Conservation (phyloP, 2,888 invertebrate species). For the Scaptomyza caliginosa region DNA sequence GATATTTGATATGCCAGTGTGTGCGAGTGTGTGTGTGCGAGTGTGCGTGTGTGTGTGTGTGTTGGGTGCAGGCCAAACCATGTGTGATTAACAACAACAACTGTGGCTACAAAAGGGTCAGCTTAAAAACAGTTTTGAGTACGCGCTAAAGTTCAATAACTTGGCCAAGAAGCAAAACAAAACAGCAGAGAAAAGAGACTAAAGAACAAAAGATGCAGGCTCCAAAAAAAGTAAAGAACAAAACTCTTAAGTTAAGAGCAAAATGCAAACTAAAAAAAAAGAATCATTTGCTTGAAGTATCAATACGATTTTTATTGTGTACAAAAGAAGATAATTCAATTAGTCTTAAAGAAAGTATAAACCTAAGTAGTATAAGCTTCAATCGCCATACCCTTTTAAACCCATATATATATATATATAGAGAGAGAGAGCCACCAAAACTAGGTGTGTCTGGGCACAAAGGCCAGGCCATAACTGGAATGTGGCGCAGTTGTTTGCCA, state of each 20-base stretch:
- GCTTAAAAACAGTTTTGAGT: neutral
- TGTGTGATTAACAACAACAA: slow-evolving; percentile 68
- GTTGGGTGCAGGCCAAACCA: slow-evolving; percentile 45
- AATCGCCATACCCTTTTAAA: neutral
- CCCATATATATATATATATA: neutral
- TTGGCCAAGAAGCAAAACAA: slow-evolving; percentile 27
- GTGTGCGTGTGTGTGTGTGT: slow-evolving; percentile 1
- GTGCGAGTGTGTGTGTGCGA: neutral
- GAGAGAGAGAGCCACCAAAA: slow-evolving; percentile 23
- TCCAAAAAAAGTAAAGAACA: neutral
- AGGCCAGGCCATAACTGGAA: slow-evolving; percentile 71
- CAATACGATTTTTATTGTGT: too few relatives aligned
- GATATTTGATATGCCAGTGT: slow-evolving; percentile 69
- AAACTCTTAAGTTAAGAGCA: neutral
- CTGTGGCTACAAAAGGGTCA: slow-evolving; percentile 45
- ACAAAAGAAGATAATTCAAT: neutral
- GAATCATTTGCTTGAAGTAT: neutral
- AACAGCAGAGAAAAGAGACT: neutral
- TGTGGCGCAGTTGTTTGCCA: slow-evolving; percentile 54
- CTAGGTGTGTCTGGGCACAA: slow-evolving; percentile 72
- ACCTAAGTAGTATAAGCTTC: too few relatives aligned
- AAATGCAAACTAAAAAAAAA: neutral
- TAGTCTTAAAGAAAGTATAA: too few relatives aligned
- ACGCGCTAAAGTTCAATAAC: slow-evolving; percentile 53
- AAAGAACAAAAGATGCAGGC: neutral